These are phyloP conservation scores for Erythrolamprus reginae DNA, from an alignment of 2,113 vertebrate species.

Conservation along the genomic window DNA sequence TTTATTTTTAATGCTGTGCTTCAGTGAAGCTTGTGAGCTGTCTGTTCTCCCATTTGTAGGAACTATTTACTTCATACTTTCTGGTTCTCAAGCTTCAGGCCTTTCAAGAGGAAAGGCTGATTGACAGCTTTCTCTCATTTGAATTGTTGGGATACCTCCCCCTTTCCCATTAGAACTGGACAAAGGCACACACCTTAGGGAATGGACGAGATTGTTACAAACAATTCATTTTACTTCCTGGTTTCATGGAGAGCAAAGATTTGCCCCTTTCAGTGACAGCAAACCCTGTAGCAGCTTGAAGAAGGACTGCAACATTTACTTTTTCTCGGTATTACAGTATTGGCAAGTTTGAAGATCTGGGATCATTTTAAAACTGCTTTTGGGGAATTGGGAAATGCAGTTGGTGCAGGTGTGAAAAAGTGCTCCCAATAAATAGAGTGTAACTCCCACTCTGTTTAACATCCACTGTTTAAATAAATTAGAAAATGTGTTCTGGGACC, in stretches of 20 bases:
- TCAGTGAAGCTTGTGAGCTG: not conserved
- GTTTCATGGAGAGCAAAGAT: not conserved
- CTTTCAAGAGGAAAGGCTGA: not conserved
- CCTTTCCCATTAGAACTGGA: not conserved
- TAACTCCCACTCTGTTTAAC: not conserved
- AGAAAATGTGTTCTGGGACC: not conserved
- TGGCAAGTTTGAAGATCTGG: not conserved
- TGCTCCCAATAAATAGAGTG: not conserved
- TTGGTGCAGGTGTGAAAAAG: not conserved
- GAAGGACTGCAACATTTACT: not conserved
- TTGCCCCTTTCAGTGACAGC: not conserved
- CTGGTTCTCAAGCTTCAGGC: not conserved
- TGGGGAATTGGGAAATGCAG: not conserved
- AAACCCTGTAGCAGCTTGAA: not conserved
- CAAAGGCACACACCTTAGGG: not conserved
- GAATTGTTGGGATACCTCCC: not conserved
- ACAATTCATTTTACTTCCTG: not conserved
- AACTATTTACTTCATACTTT: not conserved
- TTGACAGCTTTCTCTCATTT: not conserved
- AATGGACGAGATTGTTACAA: not conserved
- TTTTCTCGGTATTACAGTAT: not conserved
- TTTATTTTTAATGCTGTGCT: not conserved
- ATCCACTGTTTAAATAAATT: not conserved
- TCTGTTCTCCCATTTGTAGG: not conserved
- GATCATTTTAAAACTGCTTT: not conserved